phyloP scores from a whole-genome alignment of 2,113 vertebrate genomes.

The Sylvia atricapilla region DNA sequence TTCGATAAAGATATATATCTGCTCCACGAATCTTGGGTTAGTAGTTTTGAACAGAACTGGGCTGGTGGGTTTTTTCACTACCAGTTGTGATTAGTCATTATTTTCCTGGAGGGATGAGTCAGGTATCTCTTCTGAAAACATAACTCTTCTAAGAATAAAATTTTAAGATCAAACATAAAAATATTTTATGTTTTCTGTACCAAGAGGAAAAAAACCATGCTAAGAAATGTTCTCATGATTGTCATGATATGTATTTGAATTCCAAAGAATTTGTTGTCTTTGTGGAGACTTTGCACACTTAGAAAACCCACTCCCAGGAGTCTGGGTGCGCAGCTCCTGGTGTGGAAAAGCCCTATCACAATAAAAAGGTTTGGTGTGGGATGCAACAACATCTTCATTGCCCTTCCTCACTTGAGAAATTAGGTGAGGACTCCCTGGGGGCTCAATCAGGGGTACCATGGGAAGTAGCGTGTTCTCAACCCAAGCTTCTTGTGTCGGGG shows the following conservation, averaged over 20 bases:
- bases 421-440: background rate
- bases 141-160: background rate
- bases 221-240: background rate
- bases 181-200: background rate
- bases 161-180: background rate
- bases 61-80: background rate
- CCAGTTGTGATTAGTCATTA: background rate
- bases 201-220: background rate
- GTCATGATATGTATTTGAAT: accelerated
- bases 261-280: background rate
- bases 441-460: accelerated
- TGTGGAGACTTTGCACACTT: background rate
- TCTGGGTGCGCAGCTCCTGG: background rate
- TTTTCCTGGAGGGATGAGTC: background rate
- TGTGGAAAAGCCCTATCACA: background rate
- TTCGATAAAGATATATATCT: background rate
- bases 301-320: background rate
- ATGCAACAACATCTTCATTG: background rate
- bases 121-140: background rate
- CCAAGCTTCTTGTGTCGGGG: accelerated
- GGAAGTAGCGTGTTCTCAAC: background rate
- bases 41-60: background rate
- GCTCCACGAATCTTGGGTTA: background rate
- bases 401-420: background rate
- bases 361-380: background rate